Evolutionary conservation across 1,140 invertebrate genomes (phyloP).

Genomic region (Ceratosolen fusciceps): DNA sequence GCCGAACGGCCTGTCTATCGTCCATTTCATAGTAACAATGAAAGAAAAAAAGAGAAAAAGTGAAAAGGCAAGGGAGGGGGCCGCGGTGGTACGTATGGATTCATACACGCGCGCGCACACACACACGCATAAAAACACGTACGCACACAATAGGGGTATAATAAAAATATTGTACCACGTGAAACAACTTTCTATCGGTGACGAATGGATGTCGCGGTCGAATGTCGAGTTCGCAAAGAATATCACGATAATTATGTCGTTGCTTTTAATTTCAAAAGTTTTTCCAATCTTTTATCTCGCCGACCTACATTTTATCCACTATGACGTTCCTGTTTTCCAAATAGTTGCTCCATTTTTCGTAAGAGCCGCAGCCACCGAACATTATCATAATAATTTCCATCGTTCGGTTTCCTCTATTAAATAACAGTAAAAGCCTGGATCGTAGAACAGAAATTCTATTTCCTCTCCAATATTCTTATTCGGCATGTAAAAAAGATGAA

Average conservation of each 20-base stretch:
- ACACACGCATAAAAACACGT: no score
- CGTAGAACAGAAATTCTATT: not conserved
- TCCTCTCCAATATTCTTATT: not conserved
- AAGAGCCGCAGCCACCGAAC: not conserved
- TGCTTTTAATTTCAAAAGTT: slow-evolving; percentile 4
- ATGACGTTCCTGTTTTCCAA: not conserved
- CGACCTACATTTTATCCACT: not conserved
- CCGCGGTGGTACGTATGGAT: no score
- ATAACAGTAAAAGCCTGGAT: not conserved
- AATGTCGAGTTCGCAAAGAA: not conserved
- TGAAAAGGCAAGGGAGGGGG: no score
- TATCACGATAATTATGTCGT: slow-evolving; percentile 13
- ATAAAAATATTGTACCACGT: not conserved
- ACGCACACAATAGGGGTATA: not conserved
- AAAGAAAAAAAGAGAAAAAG: slow-evolving; percentile 13
- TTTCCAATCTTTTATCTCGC: not conserved
- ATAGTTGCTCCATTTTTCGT: not conserved
- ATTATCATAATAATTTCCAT: not conserved
- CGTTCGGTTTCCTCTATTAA: not conserved
- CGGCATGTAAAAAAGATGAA: no score
- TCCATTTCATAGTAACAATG: slow-evolving; percentile 34
- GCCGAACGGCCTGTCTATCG: not conserved
- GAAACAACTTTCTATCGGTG: not conserved
- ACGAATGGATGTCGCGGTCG: not conserved
- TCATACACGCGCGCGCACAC: no score